These are phyloP conservation scores for Oceanodroma tethys DNA, from an alignment of 2,113 vertebrate species.

Conservation along the genomic window DNA sequence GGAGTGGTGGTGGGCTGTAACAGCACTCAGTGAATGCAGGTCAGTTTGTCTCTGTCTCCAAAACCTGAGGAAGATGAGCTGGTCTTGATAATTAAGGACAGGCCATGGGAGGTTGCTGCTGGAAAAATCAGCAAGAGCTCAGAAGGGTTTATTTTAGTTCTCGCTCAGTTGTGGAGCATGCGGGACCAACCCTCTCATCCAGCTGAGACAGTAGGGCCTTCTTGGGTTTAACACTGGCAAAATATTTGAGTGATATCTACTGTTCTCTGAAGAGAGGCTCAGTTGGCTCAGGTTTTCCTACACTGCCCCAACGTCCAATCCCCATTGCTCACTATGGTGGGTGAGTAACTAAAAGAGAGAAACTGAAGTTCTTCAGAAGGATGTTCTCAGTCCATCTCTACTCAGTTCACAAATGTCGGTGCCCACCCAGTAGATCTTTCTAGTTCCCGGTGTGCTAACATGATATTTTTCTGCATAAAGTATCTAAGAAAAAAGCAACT, in stretches of 20 bases:
- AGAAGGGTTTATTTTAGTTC: not conserved
- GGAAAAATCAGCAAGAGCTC: not conserved
- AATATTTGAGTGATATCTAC: not conserved
- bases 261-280: not conserved
- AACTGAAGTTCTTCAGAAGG: not conserved
- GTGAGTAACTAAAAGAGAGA: not conserved
- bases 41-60: not conserved
- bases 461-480: not conserved
- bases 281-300: not conserved
- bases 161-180: not conserved
- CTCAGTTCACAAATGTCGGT: not conserved
- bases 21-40: not conserved
- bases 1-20: not conserved
- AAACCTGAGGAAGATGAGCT: not conserved
- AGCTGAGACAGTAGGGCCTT: not conserved
- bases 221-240: not conserved
- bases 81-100: not conserved
- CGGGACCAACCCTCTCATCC: not conserved
- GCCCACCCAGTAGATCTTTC: not conserved
- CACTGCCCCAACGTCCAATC: rapidly evolving
- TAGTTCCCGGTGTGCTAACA: not conserved
- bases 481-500: not conserved
- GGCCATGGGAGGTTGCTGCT: not conserved
- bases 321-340: not conserved
- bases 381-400: not conserved